Base-by-base conservation (phyloP, 1,140 invertebrate species). In the Drosophila arizonae region DNA sequence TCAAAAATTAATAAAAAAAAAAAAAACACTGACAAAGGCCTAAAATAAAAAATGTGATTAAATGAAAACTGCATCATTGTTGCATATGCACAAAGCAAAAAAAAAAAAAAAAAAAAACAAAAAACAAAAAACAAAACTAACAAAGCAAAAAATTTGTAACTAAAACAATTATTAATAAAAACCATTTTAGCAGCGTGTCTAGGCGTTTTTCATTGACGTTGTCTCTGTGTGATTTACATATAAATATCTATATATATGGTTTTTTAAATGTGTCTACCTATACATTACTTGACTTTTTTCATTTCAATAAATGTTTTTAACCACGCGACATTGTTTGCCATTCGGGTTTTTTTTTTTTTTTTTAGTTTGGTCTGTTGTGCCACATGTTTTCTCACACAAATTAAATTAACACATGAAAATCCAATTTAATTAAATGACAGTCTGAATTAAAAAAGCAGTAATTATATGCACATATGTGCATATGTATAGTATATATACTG, bases 191-290 rank as follows among this genome's bases (percentile, higher is more conserved):
- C 62, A 58, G 67, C 48, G 75, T 81, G 64, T 39, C 64, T 77
- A 73, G 78, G 30, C 54, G 24, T 56, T 72, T 52, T 67, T 51
- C 64, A 48, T 67, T 68, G 54, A 57, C 52, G 70, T 81, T 65
- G 64, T 58, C 45, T 76, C 71, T 79, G 55, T 82, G 72, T 65
- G 36, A 78, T 78, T 77, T 74, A 77, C 66, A 61, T 46, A 80
- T 48, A 45, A 36, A 50, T 28, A 39, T 33, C 51, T 51, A 39
- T 63, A 46, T 28, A 17, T 43, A 43, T 43, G 43, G n/a, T 45
- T 45, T 45, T 45, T 46, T 46, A 15, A 46, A 46, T 17, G 43
- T 46, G 15, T 46, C 43, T 46, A 46, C 43, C n/a, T 70, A 61
- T 46, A 80, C 43, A 45, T 43, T 9, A 10, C 17, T 62, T 62